Base-by-base conservation (phyloP, 2,888 invertebrate species). In the Falcaria lacertinaria region DNA sequence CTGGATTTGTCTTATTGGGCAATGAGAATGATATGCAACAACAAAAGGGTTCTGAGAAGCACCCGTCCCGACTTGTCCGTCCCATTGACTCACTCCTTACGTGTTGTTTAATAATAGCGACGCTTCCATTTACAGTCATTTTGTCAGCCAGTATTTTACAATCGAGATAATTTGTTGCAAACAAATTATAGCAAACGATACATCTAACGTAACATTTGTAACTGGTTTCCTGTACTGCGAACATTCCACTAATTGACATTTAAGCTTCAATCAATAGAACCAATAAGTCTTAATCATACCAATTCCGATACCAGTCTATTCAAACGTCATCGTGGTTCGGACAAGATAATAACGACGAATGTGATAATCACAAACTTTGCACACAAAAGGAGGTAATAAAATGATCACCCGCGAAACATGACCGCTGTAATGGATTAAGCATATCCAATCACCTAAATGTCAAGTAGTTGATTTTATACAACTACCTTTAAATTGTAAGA, bases 21-120 rank as follows among this genome's bases (percentile, higher is more conserved):
- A 80, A 80, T 76, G 77, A 80, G 81, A 75, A 85, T 84, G 80
- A 87, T 83, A 80, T 79, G 79, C 83, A 80, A 64, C 72, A 80
- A 86, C 85, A 86, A 85, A 82, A 77, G 78, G 71, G 68, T 87
- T 88, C 88, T 54, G 52, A 81, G 87, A 87, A 87, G 67, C 75
- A 69, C 67, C 76, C 78, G 80, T 72, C 77, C 67, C 60, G 66
- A 71, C 74, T 60, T 63, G 76, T 71, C 64, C 74, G 73, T 71
- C 73, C 72, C 76, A 80, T 83, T 86, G 84, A 87, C 74, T 87
- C 86, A 86, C 68, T 72, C 61, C 74, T 69, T 74, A 79, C 78
- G 74, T 74, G 77, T 77, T 67, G 63, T 74, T 77, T 82, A 86
- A 80, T 83, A 86, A 80, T 83, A 86, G 76, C 74, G 68, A 48